Base-by-base conservation (phyloP, 2,797 vertebrate species). In the Aratinga solstitialis region DNA sequence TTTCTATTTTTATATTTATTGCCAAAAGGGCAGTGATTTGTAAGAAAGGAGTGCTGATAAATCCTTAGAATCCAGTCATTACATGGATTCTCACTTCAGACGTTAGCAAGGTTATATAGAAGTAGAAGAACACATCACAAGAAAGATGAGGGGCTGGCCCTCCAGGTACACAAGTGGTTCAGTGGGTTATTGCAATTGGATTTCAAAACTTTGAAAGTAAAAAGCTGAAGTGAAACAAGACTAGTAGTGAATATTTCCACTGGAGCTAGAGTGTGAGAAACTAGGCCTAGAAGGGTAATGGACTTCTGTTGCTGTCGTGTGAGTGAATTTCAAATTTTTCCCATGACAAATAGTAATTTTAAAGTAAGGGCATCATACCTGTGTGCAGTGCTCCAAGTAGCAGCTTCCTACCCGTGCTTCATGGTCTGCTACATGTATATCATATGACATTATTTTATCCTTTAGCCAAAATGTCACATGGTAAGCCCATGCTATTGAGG, bases 151-250 rank as follows among this genome's bases (percentile, higher is more conserved):
- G 8, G 11, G 34, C 45, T 45, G 43, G 40, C 2, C 11, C 5
- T 62, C 9, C 0, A 1, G 72, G 14, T 40, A 34, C 14, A 8
- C 22, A 30, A 43, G 16, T 0, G 5, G 38, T 38, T 62, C 14
- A 40, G 2, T 20, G 32, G 8, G 5, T 27, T 78, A 42, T 29
- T 78, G 56, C 26, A 58, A 11, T 10, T 50, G 51, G 15, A 47
- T 61, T 79, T 72, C 40, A 7, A n/a, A 83, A 30, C 8, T 71
- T 61, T 29, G 65, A 51, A 73, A 92, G 24, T 26, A 14, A 82
- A 68, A 34, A 59, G 14, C 34, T 69, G 45, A 61, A 50, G 24
- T 30, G 16, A 80, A 83, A 84, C 5, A 84, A 38, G 27, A 45
- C 21, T 50, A 36, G 10, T 20, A 63, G 36, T 12, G 36, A 50